phyloP scores from a whole-genome alignment of 2,797 vertebrate species.

The Anguilla pacifica region DNA sequence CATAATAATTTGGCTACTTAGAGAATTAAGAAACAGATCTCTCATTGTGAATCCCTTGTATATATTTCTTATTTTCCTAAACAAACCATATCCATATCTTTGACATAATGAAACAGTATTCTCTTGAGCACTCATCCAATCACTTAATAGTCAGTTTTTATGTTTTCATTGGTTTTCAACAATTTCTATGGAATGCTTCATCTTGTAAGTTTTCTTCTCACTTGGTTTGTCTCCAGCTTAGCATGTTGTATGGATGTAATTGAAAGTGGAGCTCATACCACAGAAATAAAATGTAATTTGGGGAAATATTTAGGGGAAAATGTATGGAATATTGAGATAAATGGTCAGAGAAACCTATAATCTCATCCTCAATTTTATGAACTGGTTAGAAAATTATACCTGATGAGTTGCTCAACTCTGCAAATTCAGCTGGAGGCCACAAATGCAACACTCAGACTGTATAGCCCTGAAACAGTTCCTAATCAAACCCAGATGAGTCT shows the following conservation, averaged over 20 bases:
- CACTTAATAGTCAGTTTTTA: not conserved
- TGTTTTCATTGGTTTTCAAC: too few relatives aligned
- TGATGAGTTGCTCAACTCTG: not conserved
- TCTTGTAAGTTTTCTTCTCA: not conserved
- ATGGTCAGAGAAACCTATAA: not conserved
- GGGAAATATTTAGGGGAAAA: not conserved
- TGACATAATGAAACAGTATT: not conserved
- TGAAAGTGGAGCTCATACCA: not conserved
- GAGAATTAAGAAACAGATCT: not conserved
- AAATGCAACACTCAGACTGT: not conserved
- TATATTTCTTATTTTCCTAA: not conserved
- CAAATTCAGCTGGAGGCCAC: not conserved
- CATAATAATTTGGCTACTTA: not conserved
- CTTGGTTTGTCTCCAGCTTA: not conserved
- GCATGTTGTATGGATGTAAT: not conserved
- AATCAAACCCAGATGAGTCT: slow-evolving; percentile 15
- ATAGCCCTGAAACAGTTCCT: not conserved
- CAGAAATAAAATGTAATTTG: not conserved
- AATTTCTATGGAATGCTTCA: not conserved
- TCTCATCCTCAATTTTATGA: not conserved
- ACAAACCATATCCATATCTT: not conserved
- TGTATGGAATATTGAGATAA: not conserved
- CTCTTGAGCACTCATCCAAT: not conserved
- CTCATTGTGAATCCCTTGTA: not conserved
- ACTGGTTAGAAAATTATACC: not conserved